A percentile compares a stretch with the other conserved stretches of the same genome.
Conservation (phyloP, 2,888 invertebrate genomes). For the Eubasilissa splendida region DNA sequence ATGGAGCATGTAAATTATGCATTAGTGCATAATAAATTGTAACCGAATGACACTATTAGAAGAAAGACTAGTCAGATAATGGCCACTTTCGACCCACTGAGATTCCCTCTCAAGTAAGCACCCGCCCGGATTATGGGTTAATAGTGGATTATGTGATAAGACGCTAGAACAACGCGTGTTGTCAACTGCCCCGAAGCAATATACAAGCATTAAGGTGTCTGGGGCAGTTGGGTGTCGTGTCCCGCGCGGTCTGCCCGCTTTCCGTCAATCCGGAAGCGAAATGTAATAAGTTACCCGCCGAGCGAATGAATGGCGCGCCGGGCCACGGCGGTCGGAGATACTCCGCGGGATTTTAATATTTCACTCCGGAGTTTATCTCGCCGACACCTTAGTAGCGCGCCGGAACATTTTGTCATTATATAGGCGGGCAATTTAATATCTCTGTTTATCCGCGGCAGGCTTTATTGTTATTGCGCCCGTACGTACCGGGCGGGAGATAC, state of each 20-base stretch:
- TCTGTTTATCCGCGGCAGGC: slow-evolving; percentile 53
- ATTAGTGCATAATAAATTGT: no score
- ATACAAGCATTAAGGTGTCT: no score
- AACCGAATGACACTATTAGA: no score
- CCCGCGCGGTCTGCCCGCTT: neutral
- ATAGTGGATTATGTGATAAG: no score
- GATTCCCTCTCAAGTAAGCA: no score
- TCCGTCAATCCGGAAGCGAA: slow-evolving; percentile 13
- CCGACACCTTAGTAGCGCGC: slow-evolving; percentile 50
- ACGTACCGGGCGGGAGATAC: slow-evolving; percentile 4
- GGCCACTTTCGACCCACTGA: no score
- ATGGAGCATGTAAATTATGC: no score
- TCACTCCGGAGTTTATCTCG: slow-evolving; percentile 51
- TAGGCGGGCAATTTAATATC: slow-evolving; percentile 54
- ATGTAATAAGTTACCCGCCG: slow-evolving; percentile 9
- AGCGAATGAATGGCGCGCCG: slow-evolving; percentile 28
- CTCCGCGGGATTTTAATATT: slow-evolving; percentile 40
- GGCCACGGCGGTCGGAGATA: slow-evolving; percentile 30
- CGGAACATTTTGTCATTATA: slow-evolving; percentile 53
- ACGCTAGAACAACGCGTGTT: no score
- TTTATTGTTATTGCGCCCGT: slow-evolving; percentile 51
- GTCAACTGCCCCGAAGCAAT: no score
- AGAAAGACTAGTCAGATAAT: no score
- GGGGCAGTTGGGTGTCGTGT: no score
- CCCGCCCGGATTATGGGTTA: no score